These are phyloP conservation scores for Anthoscopus minutus DNA, from an alignment of 2,113 vertebrate genomes.

Conservation along the genomic window DNA sequence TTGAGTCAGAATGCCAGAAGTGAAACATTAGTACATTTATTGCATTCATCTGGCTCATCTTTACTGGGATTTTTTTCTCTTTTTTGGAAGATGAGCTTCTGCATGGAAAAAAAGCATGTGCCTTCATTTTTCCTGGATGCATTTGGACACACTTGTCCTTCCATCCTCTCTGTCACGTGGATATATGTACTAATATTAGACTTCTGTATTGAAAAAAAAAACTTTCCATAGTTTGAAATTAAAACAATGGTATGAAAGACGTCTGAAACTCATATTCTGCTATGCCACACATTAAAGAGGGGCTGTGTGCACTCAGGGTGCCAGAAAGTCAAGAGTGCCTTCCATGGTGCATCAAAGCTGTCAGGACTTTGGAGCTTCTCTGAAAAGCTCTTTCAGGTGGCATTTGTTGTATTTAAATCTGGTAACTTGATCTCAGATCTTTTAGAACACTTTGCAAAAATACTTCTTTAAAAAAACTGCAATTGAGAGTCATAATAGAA, in stretches of 20 bases:
- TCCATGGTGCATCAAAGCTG: not conserved
- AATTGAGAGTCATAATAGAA: not conserved
- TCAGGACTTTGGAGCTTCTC: not conserved
- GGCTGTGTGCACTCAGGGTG: not conserved
- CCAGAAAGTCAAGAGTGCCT: not conserved
- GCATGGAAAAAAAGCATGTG: not conserved
- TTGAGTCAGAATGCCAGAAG: not conserved
- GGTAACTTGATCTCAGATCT: not conserved
- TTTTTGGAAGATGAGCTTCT: constrained; percentile 39
- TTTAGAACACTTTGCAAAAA: not conserved
- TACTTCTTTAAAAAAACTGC: not conserved
- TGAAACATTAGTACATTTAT: constrained; percentile 43
- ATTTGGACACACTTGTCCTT: not conserved
- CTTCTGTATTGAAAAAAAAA: not conserved
- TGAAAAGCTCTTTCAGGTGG: not conserved
- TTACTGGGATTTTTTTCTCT: constrained; percentile 2
- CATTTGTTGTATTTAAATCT: not conserved
- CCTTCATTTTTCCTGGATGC: constrained; percentile 10
- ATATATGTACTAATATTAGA: constrained; percentile 6
- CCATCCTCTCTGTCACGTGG: not conserved
- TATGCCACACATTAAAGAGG: not conserved
- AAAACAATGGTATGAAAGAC: constrained; percentile 4
- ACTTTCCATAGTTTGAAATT: not conserved
- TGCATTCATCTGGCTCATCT: constrained; percentile 35
- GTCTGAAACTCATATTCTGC: not conserved